Conservation (phyloP, 2,888 invertebrate species). For the Allophyes oxyacanthae region DNA sequence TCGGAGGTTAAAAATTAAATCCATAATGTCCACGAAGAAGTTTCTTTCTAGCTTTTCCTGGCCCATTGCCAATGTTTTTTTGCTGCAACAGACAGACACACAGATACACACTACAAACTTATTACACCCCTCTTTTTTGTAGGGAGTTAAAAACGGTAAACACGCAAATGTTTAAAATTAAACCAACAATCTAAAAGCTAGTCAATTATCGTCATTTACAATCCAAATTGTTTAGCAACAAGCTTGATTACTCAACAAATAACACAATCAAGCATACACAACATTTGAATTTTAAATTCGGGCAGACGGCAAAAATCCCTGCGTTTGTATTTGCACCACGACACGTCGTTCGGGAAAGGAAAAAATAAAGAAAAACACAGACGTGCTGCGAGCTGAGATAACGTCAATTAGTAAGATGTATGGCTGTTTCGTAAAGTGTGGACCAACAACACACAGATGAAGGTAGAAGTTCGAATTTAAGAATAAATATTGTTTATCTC, state of each 20-base stretch:
- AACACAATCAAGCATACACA: slow-evolving; percentile 4
- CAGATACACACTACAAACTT: too few relatives aligned
- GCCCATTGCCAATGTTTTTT: too few relatives aligned
- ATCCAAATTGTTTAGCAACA: background rate
- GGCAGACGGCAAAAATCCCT: slow-evolving; percentile 20
- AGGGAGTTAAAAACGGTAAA: too few relatives aligned
- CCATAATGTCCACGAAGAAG: too few relatives aligned
- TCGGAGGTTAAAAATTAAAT: too few relatives aligned
- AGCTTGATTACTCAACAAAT: slow-evolving; percentile 5
- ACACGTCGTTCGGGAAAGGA: slow-evolving; percentile 50
- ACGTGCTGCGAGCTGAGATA: slow-evolving; percentile 64
- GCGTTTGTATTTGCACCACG: slow-evolving; percentile 43
- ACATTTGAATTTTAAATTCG: slow-evolving; percentile 32
- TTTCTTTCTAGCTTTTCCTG: too few relatives aligned
- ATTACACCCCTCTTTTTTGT: too few relatives aligned
- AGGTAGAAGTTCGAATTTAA: slow-evolving; percentile 20
- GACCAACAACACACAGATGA: slow-evolving; percentile 8
- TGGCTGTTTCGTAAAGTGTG: slow-evolving; percentile 63
- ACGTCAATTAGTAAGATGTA: slow-evolving; percentile 74
- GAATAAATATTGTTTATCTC: background rate
- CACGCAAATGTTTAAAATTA: too few relatives aligned
- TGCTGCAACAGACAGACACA: too few relatives aligned
- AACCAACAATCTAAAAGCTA: too few relatives aligned
- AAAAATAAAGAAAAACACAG: slow-evolving; percentile 62
- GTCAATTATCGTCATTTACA: too few relatives aligned